phyloP scores from a whole-genome alignment of 2,797 vertebrate species.

The Lateolabrax maculatus region DNA sequence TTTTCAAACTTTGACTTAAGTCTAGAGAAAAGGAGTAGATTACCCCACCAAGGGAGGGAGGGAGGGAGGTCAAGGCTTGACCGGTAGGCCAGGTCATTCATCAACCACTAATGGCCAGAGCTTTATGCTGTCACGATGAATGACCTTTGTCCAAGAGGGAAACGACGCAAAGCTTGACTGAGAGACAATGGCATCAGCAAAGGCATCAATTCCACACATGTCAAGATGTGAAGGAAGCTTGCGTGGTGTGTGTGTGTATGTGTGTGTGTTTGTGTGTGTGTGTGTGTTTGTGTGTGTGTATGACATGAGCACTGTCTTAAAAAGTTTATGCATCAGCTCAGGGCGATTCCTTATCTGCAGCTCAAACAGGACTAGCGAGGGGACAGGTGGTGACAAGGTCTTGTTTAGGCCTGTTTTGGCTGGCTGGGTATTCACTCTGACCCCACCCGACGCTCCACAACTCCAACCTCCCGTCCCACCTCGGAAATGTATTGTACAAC shows the following conservation, averaged over 20 bases:
- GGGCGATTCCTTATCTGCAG: constrained; percentile 69
- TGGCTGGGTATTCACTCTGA: constrained; percentile 19
- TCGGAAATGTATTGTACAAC: not conserved
- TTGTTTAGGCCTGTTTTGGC: constrained; percentile 54
- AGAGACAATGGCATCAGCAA: constrained; percentile 76
- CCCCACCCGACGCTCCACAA: not conserved
- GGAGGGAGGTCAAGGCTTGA: constrained; percentile 79
- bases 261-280: constrained; percentile 25
- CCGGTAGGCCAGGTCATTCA: constrained; percentile 80
- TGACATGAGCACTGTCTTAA: constrained; percentile 44
- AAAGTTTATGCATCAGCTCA: constrained; percentile 72
- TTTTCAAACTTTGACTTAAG: constrained; percentile 63
- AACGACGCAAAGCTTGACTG: constrained; percentile 64
- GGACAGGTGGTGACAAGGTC: constrained; percentile 70
- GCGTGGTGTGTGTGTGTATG: constrained; percentile 16
- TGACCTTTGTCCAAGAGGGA: constrained; percentile 78
- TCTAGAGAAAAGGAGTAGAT: constrained; percentile 64
- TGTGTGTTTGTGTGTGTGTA: not conserved
- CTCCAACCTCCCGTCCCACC: not conserved
- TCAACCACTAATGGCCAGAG: constrained; percentile 79
- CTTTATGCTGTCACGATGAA: constrained; percentile 83
- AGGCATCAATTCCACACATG: constrained; percentile 80
- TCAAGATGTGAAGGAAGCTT: constrained; percentile 73
- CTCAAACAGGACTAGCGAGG: constrained; percentile 33
- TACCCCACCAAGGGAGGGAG: constrained; percentile 42